These are phyloP conservation scores for Malurus elegans DNA, from an alignment of 2,113 vertebrate species.

Conservation along the genomic window DNA sequence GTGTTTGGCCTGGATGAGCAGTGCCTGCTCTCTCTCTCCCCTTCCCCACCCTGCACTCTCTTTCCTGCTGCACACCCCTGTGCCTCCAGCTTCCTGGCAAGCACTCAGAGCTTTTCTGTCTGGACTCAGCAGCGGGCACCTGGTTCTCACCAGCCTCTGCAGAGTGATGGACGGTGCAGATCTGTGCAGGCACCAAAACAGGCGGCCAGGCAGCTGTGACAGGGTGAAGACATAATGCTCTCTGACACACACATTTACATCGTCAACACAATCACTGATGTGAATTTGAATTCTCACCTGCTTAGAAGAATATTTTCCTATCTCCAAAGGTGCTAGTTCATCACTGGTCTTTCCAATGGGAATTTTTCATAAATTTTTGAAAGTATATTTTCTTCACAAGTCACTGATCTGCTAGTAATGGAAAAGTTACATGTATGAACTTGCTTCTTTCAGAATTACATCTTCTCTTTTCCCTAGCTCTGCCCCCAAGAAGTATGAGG, in stretches of 20 bases:
- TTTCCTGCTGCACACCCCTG: not conserved
- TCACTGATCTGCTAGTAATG: not conserved
- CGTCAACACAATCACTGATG: not conserved
- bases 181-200: rapidly evolving
- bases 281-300: not conserved
- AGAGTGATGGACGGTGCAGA: rapidly evolving
- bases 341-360: not conserved
- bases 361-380: not conserved
- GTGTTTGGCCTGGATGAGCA: not conserved
- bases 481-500: not conserved
- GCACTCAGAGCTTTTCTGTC: not conserved
- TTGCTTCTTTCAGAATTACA: not conserved
- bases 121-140: not conserved
- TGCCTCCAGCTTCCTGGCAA: not conserved
- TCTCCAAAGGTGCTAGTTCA: not conserved
- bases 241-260: not conserved
- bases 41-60: not conserved
- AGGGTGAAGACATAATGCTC: not conserved
- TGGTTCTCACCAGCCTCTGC: rapidly evolving
- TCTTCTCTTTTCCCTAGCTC: not conserved
- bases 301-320: not conserved
- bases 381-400: not conserved
- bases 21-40: not conserved
- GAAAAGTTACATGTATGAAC: not conserved
- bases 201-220: rapidly evolving